phyloP scores from a whole-genome alignment of 2,797 vertebrate species.

The Florisuga fusca region DNA sequence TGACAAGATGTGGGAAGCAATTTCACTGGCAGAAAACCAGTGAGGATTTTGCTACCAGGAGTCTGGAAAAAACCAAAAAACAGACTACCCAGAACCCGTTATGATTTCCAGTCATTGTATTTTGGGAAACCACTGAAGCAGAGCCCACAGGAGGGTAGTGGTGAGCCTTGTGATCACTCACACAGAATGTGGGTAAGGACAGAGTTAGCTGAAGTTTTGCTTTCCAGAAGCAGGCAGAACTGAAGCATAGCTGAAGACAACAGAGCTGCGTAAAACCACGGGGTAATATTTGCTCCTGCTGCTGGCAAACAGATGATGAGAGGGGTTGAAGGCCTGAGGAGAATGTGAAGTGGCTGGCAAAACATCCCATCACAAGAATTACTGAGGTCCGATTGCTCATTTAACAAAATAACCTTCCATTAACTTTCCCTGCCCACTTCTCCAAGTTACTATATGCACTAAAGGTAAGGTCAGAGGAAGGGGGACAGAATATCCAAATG shows the following conservation, averaged over 20 bases:
- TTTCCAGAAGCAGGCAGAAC: neutral
- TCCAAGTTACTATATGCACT: neutral
- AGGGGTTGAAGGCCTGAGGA: neutral
- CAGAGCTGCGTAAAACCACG: neutral
- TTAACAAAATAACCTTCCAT: neutral
- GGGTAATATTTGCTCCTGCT: neutral
- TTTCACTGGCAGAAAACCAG: neutral
- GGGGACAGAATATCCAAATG: rapidly evolving
- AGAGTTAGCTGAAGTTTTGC: neutral
- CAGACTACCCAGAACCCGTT: neutral
- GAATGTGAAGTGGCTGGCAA: neutral
- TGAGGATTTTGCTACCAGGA: neutral
- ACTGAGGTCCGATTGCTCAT: neutral
- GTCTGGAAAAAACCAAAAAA: neutral
- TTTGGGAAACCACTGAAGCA: neutral
- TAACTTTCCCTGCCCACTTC: neutral
- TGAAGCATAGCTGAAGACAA: neutral
- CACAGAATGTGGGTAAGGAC: neutral
- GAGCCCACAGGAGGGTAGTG: neutral
- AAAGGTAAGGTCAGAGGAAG: neutral
- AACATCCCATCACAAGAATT: neutral
- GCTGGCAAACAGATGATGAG: neutral
- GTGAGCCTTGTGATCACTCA: neutral
- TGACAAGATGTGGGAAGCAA: neutral
- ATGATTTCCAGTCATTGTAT: neutral